A percentile compares a stretch with the other conserved stretches of the same genome.
Conservation (phyloP, 1,140 invertebrate genomes). For the Leptinotarsa undecemlineata region DNA sequence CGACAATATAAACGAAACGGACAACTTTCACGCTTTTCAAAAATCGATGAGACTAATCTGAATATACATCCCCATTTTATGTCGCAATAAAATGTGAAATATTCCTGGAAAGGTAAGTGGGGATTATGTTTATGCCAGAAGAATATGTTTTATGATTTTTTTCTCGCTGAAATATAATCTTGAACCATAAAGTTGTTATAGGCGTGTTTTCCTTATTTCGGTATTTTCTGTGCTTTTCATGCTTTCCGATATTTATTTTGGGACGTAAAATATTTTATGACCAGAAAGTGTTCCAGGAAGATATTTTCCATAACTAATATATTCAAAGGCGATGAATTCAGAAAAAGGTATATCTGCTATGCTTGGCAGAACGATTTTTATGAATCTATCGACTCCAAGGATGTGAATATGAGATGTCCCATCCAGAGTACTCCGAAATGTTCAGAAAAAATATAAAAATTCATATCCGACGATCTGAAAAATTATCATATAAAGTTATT, state of each 20-base stretch:
- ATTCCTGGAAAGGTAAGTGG: constrained; percentile 23
- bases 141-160: constrained; percentile 29
- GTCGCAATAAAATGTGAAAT: constrained; percentile 16
- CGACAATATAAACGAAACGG: too few species aligned
- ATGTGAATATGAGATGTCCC: not conserved
- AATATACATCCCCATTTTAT: constrained; percentile 22
- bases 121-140: constrained; percentile 26
- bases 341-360: not conserved
- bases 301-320: not conserved
- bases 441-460: too few species aligned
- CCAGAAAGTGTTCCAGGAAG: not conserved
- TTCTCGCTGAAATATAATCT: constrained; percentile 24
- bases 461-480: too few species aligned
- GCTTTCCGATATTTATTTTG: constrained; percentile 17
- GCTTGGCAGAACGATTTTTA: not conserved
- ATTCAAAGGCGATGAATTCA: constrained; percentile 4
- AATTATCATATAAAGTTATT: too few species aligned
- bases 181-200: constrained; percentile 12
- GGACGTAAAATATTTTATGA: constrained; percentile 8
- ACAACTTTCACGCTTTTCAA: not conserved
- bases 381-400: not conserved
- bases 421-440: too few species aligned
- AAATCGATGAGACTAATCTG: constrained; percentile 15
- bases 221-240: constrained; percentile 6
- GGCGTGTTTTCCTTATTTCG: constrained; percentile 10